Base-by-base conservation (phyloP, 2,888 invertebrate species). In the Lycia hirtaria region DNA sequence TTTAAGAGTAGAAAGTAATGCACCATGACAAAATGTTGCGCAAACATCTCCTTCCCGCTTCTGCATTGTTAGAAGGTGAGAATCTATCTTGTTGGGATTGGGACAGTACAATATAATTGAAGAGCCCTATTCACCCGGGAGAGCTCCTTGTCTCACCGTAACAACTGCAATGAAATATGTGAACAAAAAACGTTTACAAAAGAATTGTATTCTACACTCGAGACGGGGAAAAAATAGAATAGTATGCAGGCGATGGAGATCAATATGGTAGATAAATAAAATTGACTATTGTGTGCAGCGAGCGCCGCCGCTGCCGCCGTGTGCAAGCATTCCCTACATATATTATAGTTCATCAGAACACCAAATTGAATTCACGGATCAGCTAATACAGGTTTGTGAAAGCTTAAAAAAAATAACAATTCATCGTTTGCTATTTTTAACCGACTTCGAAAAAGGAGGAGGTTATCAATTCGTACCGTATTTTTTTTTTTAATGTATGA, bases 161-260 rank as follows among this genome's bases (percentile, higher is more conserved):
- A 80, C 77, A 80, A 78, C 79, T 75, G 78, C 75, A 75, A 78
- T 81, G 79, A 86, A 84, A 81, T 80, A 87, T 83, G 83, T 81
- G 80, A 77, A 84, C 83, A 89, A 89, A 89, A 88, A 88, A 84
- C 75, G 69, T 78, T 80, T 76, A 84, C 80, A 85, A 84, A 79
- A 69, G 81, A 76, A 85, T 87, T 83, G 82, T 84, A 78, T 83
- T 80, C 78, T 72, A 77, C 76, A 76, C 78, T 75, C 66, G 73
- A 76, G 79, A 68, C 57, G 66, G 72, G 73, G 74, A 80, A 78
- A 79, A 80, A 78, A 81, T 15, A 56, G 33, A 62, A 78, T 74
- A 79, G 75, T 76, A 76, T 79, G 75, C 76, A 72, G 72, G 69
- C 71, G 69, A 76, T 76, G 65, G 73, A 88, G 88, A 88, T 89